These are phyloP conservation scores for Trissoscelio sp. DNA, from an alignment of 2,888 invertebrate genomes.

Conservation along the genomic window DNA sequence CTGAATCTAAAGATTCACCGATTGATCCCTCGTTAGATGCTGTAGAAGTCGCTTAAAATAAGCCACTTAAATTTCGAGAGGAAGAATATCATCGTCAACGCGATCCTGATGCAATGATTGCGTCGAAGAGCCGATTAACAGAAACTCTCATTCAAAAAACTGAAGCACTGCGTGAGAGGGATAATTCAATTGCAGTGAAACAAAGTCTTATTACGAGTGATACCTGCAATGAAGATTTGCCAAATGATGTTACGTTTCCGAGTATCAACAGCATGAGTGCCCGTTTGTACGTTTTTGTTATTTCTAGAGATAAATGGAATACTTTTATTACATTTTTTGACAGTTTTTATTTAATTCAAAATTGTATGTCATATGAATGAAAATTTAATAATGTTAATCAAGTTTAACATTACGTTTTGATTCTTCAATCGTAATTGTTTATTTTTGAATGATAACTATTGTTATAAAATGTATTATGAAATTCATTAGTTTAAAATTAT, in stretches of 20 bases:
- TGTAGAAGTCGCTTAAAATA: constrained; percentile 48
- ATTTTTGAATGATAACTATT: no score
- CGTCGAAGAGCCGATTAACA: constrained; percentile 87
- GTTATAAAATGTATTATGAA: no score
- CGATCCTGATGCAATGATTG: constrained; percentile 88
- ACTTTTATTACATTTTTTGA: no score
- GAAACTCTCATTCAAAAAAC: constrained; percentile 87
- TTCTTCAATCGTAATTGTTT: no score
- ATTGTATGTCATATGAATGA: no score
- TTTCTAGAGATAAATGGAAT: no score
- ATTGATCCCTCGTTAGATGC: constrained; percentile 67
- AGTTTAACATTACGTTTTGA: no score
- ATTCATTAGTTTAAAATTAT: no score
- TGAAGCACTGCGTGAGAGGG: constrained; percentile 85
- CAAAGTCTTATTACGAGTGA: constrained; percentile 85
- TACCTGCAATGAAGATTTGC: constrained; percentile 93
- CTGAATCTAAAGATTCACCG: constrained; percentile 36
- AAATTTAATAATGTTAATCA: no score
- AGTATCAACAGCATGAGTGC: constrained; percentile 91
- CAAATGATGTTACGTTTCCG: constrained; percentile 92
- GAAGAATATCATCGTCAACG: constrained; percentile 84
- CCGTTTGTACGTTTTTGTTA: constrained; percentile 85
- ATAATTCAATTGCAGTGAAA: constrained; percentile 80
- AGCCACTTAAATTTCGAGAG: constrained; percentile 69
- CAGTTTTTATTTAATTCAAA: no score